Evolutionary conservation across 1,140 invertebrate genomes (phyloP), one percentile per base, ranked within the genome.

Genomic region (Psilanteris sp.): DNA sequence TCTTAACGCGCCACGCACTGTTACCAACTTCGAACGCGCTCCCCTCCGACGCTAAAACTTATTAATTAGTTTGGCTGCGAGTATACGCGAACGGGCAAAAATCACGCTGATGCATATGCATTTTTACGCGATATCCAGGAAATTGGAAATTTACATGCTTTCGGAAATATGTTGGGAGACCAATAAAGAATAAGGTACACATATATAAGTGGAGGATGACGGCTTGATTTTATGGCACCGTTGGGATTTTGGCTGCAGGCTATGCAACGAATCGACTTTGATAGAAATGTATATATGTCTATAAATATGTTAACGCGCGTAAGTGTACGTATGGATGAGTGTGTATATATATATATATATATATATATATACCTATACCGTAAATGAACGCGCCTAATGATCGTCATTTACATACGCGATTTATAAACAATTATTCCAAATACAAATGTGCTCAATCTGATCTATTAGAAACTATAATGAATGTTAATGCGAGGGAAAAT

Each of bases 181-280:
- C 29, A 84, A 85, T 85, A 85, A 85, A 81, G 62, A 43, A 41
- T 55, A 71, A 71, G 74, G 76, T n/a, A n/a, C 34, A 41, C 71
- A 78, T 75, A 77, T 64, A 71, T 61, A 71, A 73, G 67, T 32
- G 18, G 54, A 73, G 76, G 72, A 61, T 59, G 70, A 62, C 29
- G 79, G 77, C 48, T 73, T 62, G 46, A 79, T 88, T 72, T 72
- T 88, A 88, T 86, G 83, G 81, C 77, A 83, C 86, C 81, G 83
- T 39, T 78, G 85, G 84, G 86, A 88, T 59, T 80, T 79, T 74
- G 64, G 74, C 85, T 83, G 78, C 81, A 75, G 81, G 83, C 83
- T 82, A 81, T 79, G 66, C 79, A 81, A 76, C 72, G 72, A 80
- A 82, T 79, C 68, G 77, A 77, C 77, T 77, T 59, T 70, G 27